Base-by-base conservation (phyloP, 2,113 vertebrate species). In the Callaeas wilsoni region DNA sequence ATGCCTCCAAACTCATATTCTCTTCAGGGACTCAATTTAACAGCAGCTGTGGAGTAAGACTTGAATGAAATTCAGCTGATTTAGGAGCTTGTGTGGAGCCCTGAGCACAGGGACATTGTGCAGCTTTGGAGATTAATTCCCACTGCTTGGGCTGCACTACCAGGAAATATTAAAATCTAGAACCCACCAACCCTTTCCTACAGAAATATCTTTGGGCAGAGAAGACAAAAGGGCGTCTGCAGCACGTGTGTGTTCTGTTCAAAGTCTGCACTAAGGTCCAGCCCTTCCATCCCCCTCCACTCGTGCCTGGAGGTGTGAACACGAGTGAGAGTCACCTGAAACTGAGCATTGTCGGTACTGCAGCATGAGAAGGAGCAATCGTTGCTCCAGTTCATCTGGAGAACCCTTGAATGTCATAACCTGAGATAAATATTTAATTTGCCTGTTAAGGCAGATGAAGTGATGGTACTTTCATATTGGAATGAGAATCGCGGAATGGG, bases 11-110 rank as follows among this genome's bases (percentile, higher is more conserved):
- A 96, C 91, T 52, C 90, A 9, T 22, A 68, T 85, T 89, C 63
- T 89, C 88, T 91, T 96, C 46, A 27, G 93, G 75, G 84, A 96
- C 67, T 94, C 78, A 33, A 71, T 93, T 95, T 94, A 86, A 55
- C 56, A 93, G 84, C 93, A 97, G 94, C 76, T 94, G 82, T 77
- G 90, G 77, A 87, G 41, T 69, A 85, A 88, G 81, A 33, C 60
- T 81, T 52, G 89, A 96, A 94, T 95, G 90, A 87, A 94, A 94
- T 93, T 9, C 57, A 37, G 75, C 73, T 93, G 91, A 94, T 90
- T 96, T 92, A 78, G 87, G 77, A 92, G 89, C 29, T 56, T 60
- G 25, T 0, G 0, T 47, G 50, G 59, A 90, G 21, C 67, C 27
- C 80, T 67, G 83, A 88, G 91, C 89, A 60, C 67, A 60, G 69